Evolutionary conservation across 2,888 invertebrate species (phyloP), one percentile per base, ranked within the genome.

Genomic region (Calliopum simillimum): DNA sequence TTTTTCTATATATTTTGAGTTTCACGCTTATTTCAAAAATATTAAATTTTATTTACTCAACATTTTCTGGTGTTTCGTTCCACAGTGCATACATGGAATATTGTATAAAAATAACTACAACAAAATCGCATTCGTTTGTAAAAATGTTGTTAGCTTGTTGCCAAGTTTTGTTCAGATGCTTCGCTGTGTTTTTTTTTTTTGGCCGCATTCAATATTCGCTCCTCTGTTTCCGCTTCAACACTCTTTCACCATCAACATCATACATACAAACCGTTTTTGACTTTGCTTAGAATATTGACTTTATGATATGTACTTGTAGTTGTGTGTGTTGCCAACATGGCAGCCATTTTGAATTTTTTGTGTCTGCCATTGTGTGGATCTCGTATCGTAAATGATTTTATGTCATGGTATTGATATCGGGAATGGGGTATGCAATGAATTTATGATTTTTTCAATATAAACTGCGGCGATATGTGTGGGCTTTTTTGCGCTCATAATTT

Each of bases 291-390:
- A 59, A 59, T 59, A 33, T 63, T 43, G 62, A 33, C 33, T 33
- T 33, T 33, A 33, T 33, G 33, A 8, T 23, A 11, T 16, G 16
- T 51, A 44, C n/a, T 61, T 58, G 71, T 55, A n/a, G n/a, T n/a
- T n/a, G 67, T 56, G 55, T 41, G 63, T 46, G 44, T 55, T 69
- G 62, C 70, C 73, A 71, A 69, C 73, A 67, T 76, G 82, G 80
- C 82, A 74, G 83, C 82, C 82, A 82, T 82, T 83, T 82, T 82
- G 82, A 80, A 82, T 79, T 80, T 82, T 72, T 71, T 19, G 61
- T 14, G 16, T 61, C 46, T 23, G 44, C 51, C 25, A 13, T 21
- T 33, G 11, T 47, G 47, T 44, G 55, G 59, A 33, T 41, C 21
- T 59, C 8, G 33, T n/a, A n/a, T n/a, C n/a, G n/a, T n/a, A n/a